These are phyloP conservation scores for Calephelis perditalis DNA, from an alignment of 2,888 invertebrate genomes.

Conservation along the genomic window DNA sequence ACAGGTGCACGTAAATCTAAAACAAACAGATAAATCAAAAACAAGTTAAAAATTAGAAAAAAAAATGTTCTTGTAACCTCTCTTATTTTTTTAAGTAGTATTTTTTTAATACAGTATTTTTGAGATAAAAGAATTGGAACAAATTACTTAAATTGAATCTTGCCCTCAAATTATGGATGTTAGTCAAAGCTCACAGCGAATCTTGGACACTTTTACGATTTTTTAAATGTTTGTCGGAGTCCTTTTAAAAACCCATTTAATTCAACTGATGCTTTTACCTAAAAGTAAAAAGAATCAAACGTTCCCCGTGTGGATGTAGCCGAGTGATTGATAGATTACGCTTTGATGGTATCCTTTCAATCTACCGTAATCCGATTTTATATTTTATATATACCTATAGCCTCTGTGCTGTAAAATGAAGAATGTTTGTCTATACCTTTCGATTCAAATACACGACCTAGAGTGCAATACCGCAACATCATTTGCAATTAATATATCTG, in stretches of 20 bases:
- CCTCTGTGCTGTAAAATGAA: not conserved
- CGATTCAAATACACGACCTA: no score
- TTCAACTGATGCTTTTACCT: no score
- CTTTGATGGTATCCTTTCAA: conserved; percentile 15
- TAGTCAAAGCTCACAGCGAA: not conserved
- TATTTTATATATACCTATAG: conserved; percentile 16
- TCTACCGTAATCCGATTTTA: conserved; percentile 18
- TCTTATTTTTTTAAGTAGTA: no score
- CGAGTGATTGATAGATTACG: not conserved
- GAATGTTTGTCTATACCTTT: no score
- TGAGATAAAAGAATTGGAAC: not conserved
- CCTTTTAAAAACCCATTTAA: no score
- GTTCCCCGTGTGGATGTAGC: not conserved
- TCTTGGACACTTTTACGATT: not conserved
- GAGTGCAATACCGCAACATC: no score
- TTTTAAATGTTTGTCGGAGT: not conserved
- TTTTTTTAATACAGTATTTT: not conserved
- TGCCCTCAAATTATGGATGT: not conserved
- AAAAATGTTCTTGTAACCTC: no score
- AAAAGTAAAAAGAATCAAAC: no score
- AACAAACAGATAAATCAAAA: no score
- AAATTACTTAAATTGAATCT: not conserved
- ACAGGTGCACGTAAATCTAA: no score
- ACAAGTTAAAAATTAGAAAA: no score
- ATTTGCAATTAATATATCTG: no score